Conservation (phyloP, 2,888 invertebrate genomes). For the Phania funesta region DNA sequence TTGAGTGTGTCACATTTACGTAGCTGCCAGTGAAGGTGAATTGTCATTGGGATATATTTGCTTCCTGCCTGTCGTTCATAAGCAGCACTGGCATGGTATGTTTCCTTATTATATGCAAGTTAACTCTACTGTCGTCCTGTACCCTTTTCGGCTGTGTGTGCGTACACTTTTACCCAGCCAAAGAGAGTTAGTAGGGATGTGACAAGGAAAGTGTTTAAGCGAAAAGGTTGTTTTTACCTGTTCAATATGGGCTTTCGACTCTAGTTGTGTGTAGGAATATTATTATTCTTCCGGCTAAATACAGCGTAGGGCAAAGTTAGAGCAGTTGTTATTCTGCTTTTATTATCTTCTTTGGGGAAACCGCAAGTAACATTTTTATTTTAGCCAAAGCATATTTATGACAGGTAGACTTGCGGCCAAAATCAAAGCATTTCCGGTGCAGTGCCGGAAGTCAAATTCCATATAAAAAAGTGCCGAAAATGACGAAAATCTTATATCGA, state of each 20-base stretch:
- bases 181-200: constrained; percentile 14
- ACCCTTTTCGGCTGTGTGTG: constrained; percentile 15
- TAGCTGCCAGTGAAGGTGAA: background rate
- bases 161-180: background rate
- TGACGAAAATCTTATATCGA: too few relatives aligned
- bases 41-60: background rate
- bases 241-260: background rate
- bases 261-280: background rate
- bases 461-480: too few relatives aligned
- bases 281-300: constrained; percentile 2
- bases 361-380: too few relatives aligned
- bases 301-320: background rate
- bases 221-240: constrained; percentile 29
- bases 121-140: constrained; percentile 32
- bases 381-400: too few relatives aligned
- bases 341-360: background rate
- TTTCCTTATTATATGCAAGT: constrained; percentile 25
- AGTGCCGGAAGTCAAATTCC: too few relatives aligned
- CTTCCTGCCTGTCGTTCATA: background rate
- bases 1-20: background rate
- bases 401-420: too few relatives aligned
- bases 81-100: background rate
- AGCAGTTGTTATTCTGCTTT: background rate
- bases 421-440: too few relatives aligned
- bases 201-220: constrained; percentile 43